Evolutionary conservation across 2,797 vertebrate species (phyloP), one percentile per base, ranked within the genome.

Genomic region (Aphelocoma californica): DNA sequence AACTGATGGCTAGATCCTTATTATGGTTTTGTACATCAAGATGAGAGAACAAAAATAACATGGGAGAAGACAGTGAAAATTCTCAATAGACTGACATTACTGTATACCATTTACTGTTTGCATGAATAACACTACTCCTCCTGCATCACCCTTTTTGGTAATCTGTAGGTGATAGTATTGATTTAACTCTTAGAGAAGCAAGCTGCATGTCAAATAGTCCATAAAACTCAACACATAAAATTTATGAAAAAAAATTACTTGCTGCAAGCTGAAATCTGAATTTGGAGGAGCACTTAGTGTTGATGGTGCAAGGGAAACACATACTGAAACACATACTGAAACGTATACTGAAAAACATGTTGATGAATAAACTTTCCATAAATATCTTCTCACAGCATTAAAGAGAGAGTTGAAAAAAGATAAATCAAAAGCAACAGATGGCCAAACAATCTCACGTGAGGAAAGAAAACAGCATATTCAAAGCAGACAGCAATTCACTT

Each of bases 351-450:
- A 66, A 91, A 92, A 86, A 87, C 5, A 12, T 75, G 71, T 66
- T 92, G 72, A 89, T 82, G 45, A 48, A 81, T 77, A 92, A 75
- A 42, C 70, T 84, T 91, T 91, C 86, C 87, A 83, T 88, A 86
- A 93, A 87, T 89, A 89, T 25, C 24, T 79, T 92, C 60, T 67
- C 83, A 81, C 31, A 81, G 36, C 2, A 3, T 56, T 75, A 62
- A 81, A 81, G 77, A 72, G 42, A 61, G 73, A 54, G 36, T 34
- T 80, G 56, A 77, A 79, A 94, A 93, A 81, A 92, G 23, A 47
- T 64, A 93, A 89, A 91, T 80, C 70, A 90, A 92, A 95, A 83
- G 73, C 32, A 95, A 92, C 70, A 96, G 90, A 93, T 95, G 86
- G 92, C 34, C 77, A 88, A 96, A 96, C 29, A 88, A 78, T 69